Evolutionary conservation across 2,113 vertebrate genomes (phyloP).

Genomic region (Mobula hypostoma): DNA sequence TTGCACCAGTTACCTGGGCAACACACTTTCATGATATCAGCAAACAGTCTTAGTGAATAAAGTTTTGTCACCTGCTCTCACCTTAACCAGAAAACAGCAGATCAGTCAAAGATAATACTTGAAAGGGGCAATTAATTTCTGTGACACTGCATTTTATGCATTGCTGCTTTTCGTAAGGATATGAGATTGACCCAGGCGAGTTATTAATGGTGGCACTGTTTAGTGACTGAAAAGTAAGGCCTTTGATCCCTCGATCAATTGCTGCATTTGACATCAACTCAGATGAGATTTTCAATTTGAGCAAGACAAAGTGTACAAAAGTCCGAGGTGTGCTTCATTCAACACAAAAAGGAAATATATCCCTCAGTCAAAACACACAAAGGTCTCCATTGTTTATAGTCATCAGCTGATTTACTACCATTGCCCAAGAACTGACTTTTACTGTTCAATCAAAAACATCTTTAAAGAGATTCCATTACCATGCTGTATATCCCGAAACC

Average conservation of each 20-base stretch:
- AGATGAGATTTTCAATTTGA: background rate
- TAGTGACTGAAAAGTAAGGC: background rate
- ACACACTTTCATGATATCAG: background rate
- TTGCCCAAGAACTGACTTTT: background rate
- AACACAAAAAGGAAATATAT: background rate
- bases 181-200: background rate
- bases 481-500: background rate
- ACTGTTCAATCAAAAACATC: background rate
- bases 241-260: background rate
- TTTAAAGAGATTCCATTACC: background rate
- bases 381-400: background rate
- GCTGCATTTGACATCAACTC: background rate
- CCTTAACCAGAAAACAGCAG: background rate
- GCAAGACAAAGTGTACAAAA: background rate
- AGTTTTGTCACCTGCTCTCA: background rate
- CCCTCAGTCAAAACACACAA: background rate
- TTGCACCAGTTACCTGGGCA: background rate
- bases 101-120: background rate
- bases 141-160: background rate
- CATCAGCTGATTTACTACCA: background rate
- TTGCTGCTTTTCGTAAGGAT: background rate
- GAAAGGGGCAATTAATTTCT: background rate
- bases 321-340: background rate
- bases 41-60: background rate
- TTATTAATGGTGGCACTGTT: background rate